Percentiles rank a stretch among this genome's conserved stretches.
These are phyloP conservation scores for Bembecia ichneumoniformis DNA, from an alignment of 2,888 invertebrate genomes.

Conservation along the genomic window DNA sequence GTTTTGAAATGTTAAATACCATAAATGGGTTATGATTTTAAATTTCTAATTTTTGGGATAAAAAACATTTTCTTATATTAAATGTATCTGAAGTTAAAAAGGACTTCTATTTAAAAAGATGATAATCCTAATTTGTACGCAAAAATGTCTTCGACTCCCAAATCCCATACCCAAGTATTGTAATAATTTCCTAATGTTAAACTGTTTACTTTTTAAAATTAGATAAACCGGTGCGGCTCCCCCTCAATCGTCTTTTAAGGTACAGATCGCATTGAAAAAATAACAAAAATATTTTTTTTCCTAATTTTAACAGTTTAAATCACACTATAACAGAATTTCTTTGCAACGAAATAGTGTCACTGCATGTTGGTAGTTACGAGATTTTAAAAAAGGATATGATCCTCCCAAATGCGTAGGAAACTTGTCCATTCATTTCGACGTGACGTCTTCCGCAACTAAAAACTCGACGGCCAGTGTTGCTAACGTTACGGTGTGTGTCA, in stretches of 20 bases:
- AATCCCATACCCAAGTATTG: neutral
- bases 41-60: too few relatives aligned
- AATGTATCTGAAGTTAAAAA: too few relatives aligned
- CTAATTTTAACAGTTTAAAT: neutral
- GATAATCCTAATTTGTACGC: neutral
- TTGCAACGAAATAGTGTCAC: neutral
- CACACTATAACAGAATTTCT: neutral
- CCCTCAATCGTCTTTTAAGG: constrained; percentile 35
- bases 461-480: too few relatives aligned
- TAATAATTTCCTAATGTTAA: neutral
- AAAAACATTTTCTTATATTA: too few relatives aligned
- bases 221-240: constrained; percentile 46
- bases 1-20: too few relatives aligned
- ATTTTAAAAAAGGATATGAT: too few relatives aligned
- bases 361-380: too few relatives aligned
- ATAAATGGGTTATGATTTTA: too few relatives aligned
- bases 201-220: constrained; percentile 6
- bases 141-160: neutral
- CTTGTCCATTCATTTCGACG: too few relatives aligned
- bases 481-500: too few relatives aligned
- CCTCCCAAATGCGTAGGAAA: too few relatives aligned
- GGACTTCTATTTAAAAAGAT: neutral
- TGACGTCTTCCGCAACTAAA: too few relatives aligned
- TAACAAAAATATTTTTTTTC: neutral
- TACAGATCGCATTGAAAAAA: constrained; percentile 12